These are phyloP conservation scores for Melanotaenia duboulayi DNA, from an alignment of 2,113 vertebrate genomes.

Conservation along the genomic window DNA sequence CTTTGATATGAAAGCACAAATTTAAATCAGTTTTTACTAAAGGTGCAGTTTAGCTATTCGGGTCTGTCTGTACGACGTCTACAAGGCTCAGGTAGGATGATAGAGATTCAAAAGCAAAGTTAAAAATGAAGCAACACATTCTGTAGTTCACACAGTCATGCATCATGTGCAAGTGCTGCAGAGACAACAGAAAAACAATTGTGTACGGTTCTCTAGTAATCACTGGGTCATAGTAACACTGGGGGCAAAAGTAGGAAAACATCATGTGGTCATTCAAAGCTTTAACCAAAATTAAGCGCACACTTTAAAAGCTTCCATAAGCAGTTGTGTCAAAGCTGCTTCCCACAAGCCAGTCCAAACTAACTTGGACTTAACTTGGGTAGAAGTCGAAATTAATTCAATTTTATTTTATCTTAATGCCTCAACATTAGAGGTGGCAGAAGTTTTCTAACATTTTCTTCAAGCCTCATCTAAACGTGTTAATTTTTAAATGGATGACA, in stretches of 20 bases:
- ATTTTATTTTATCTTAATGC: constrained; percentile 66
- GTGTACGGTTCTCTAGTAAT: constrained; percentile 28
- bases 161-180: constrained; percentile 4
- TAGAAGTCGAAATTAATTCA: constrained; percentile 71
- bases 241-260: constrained; percentile 30
- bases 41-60: constrained; percentile 75
- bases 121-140: constrained; percentile 35
- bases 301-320: constrained; percentile 46
- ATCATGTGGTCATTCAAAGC: constrained; percentile 40
- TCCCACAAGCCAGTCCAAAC: constrained; percentile 56
- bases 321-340: constrained; percentile 47
- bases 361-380: too few relatives aligned
- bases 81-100: constrained; percentile 66
- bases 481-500: not conserved
- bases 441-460: constrained; percentile 45
- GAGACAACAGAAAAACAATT: constrained; percentile 30
- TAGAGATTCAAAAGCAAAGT: constrained; percentile 47
- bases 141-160: constrained; percentile 32
- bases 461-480: constrained; percentile 16
- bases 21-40: constrained; percentile 81
- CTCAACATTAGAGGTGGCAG: constrained; percentile 59
- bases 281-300: constrained; percentile 40
- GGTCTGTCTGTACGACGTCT: constrained; percentile 57
- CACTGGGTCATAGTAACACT: not conserved
- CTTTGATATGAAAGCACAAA: constrained; percentile 83